Evolutionary conservation across 2,797 vertebrate species (phyloP).

Genomic region (Acomys russatus): DNA sequence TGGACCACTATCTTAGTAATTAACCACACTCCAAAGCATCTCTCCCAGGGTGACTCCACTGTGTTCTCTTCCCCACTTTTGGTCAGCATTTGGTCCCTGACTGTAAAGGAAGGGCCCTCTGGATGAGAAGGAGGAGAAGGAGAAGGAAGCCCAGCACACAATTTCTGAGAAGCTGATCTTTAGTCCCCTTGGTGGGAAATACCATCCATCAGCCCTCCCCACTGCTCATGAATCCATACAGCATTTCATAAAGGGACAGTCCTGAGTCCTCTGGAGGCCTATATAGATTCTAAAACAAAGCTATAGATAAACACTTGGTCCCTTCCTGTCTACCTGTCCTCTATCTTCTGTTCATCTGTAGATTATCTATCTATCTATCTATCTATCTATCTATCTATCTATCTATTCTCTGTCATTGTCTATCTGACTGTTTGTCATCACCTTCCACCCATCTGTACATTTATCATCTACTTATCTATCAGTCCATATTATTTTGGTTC

Average conservation of each 20-base stretch:
- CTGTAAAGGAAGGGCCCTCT: background rate
- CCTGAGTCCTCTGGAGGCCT: background rate
- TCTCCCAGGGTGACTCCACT: background rate
- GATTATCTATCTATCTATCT: background rate
- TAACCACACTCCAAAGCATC: background rate
- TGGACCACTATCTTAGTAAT: background rate
- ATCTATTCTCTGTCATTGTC: background rate
- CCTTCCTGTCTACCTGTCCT: background rate
- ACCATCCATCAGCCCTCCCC: too few species aligned
- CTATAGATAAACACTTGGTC: background rate
- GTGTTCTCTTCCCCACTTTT: background rate
- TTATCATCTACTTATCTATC: background rate
- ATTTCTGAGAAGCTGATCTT: background rate
- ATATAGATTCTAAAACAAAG: background rate
- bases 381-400: background rate
- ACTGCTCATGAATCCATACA: background rate
- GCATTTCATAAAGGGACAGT: background rate
- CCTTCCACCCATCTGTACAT: background rate
- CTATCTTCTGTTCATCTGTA: background rate
- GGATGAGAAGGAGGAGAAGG: background rate
- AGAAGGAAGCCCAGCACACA: background rate
- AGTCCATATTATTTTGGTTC: background rate
- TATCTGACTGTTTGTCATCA: background rate
- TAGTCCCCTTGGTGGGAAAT: background rate
- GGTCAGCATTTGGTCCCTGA: background rate